phyloP scores from a whole-genome alignment of 2,113 vertebrate species.

The Arvicanthis niloticus region DNA sequence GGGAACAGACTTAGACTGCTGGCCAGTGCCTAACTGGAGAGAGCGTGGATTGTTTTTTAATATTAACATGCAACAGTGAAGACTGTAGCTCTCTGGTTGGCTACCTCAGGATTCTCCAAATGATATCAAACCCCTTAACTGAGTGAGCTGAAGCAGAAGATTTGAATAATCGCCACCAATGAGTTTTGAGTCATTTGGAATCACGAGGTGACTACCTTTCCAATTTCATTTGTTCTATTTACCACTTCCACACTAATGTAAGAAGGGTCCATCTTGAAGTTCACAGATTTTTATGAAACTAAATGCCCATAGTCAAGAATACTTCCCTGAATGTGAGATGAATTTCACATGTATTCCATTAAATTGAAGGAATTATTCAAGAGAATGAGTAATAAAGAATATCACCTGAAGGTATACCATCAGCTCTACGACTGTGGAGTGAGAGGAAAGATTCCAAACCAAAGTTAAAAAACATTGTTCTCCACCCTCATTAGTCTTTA shows the following conservation, averaged over 20 bases:
- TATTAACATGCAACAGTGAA: too few relatives aligned
- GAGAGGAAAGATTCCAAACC: slow-evolving; percentile 54
- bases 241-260: slow-evolving; percentile 7
- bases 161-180: background rate
- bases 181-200: slow-evolving; percentile 14
- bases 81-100: background rate
- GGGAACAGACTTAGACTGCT: too few relatives aligned
- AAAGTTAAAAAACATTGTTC: slow-evolving; percentile 41
- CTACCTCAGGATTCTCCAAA: background rate
- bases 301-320: slow-evolving; percentile 39
- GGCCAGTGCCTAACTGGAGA: too few relatives aligned
- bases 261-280: background rate
- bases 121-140: background rate
- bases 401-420: slow-evolving; percentile 32
- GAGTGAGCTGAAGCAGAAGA: background rate
- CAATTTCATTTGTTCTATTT: background rate
- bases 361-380: slow-evolving; percentile 66
- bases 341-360: background rate
- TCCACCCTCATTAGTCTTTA: background rate
- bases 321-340: background rate
- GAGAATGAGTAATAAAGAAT: slow-evolving; percentile 46
- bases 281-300: slow-evolving; percentile 34
- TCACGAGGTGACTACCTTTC: background rate
- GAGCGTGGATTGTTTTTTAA: too few relatives aligned
- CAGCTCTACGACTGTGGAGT: background rate